Base-by-base conservation (phyloP, 2,888 invertebrate genomes). In the Exocentrus adspersus region DNA sequence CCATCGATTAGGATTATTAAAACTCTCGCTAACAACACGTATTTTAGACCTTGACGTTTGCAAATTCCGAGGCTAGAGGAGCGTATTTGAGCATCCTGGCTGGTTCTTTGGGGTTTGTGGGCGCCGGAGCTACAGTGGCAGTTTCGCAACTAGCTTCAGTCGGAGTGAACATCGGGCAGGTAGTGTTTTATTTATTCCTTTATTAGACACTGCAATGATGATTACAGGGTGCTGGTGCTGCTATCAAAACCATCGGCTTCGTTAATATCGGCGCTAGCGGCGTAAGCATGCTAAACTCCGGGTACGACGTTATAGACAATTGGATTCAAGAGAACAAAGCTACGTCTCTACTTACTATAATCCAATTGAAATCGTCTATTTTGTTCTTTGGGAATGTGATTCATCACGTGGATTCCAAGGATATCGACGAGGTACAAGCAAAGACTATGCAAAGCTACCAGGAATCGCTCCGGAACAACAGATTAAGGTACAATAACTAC, bases 61-160 rank as follows among this genome's bases (percentile, higher is more conserved):
- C 79, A 20, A 85, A 87, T 72, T 75, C 86, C 0, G 87, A 87
- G 62, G 87, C 88, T 0, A 83, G 88, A n/a, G 86, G 86, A 48
- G 87, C 87, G 56, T 88, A 88, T 83, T 71, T 88, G 21, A 87
- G 87, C 76, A 86, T 88, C 42, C 83, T 86, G 0, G 87, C 87
- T 1, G 87, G 87, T 0, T 82, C 85, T 43, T 82, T 87, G 0
- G 87, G 87, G 0, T 80, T 88, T 4, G 84, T 84, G 0, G 86
- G 87, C 0, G 86, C 86, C 4, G 87, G 86, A 0, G 86, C 87
- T 0, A 83, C 82, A 70, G 79, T 80, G 4, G 72, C 85, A 21
- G 80, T 87, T 0, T 80, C 85, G 0, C 80, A 81, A 4, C 83
- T 86, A 0, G 86, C 84, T 0, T 81, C 84, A 2, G 84, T 83